phyloP scores from a whole-genome alignment of 2,113 vertebrate species.

The Ctenodactylus gundi region DNA sequence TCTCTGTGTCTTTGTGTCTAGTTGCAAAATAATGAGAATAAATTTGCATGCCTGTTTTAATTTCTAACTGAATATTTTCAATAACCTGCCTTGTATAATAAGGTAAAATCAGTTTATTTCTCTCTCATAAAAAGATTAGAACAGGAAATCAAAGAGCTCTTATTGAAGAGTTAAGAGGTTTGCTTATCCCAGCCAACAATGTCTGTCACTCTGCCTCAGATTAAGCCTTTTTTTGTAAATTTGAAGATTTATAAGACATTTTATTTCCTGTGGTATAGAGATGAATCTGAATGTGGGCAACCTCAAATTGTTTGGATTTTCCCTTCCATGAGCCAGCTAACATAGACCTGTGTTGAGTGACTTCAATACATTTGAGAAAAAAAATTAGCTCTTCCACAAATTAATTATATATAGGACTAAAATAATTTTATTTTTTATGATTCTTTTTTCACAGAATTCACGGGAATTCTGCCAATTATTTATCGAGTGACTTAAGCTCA shows the following conservation, averaged over 20 bases:
- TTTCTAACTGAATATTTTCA: neutral
- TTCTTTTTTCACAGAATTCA: constrained; percentile 28
- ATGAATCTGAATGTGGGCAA: constrained; percentile 44
- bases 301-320: constrained; percentile 44
- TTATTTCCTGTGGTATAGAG: constrained; percentile 51
- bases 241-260: constrained; percentile 47
- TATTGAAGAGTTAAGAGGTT: constrained; percentile 53
- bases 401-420: constrained; percentile 52
- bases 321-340: constrained; percentile 37
- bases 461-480: constrained; percentile 47
- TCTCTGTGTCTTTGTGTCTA: neutral
- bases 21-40: constrained; percentile 6
- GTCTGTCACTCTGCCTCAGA: constrained; percentile 51
- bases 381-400: constrained; percentile 62
- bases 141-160: constrained; percentile 16
- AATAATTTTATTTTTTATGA: constrained; percentile 49
- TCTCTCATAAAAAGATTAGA: constrained; percentile 8
- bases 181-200: constrained; percentile 41
- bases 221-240: constrained; percentile 54
- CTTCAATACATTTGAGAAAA: constrained; percentile 37
- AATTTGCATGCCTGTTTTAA: neutral
- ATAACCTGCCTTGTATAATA: constrained; percentile 43
- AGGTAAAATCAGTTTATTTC: constrained; percentile 46
- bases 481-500: constrained; percentile 45
- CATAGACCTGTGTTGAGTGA: constrained; percentile 56